A percentile compares a stretch with the other conserved stretches of the same genome.
Evolutionary conservation across 2,797 vertebrate species (phyloP).

Genomic region (Pseudocheirus occidentalis): DNA sequence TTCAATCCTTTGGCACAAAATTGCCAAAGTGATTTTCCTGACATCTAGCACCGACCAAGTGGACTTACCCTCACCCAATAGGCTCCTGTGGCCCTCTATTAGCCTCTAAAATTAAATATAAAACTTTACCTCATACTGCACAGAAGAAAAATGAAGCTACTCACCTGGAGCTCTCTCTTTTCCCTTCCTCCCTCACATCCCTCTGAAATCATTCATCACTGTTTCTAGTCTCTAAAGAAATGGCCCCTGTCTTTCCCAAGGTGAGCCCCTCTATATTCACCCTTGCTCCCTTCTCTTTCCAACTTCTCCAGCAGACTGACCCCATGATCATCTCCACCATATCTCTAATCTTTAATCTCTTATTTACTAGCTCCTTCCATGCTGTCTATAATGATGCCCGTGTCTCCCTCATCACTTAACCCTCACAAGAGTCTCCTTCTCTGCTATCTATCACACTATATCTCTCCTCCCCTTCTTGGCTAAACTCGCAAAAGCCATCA

Average conservation of each 20-base stretch:
- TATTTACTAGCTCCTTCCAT: background rate
- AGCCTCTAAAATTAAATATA: background rate
- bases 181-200: background rate
- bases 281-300: background rate
- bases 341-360: background rate
- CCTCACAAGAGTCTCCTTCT: background rate
- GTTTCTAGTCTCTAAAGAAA: background rate
- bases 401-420: background rate
- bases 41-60: background rate
- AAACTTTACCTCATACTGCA: background rate
- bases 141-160: background rate
- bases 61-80: background rate
- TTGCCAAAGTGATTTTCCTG: background rate
- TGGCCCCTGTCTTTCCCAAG: background rate
- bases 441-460: background rate
- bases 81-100: background rate
- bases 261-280: background rate
- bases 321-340: background rate
- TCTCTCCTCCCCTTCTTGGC: background rate
- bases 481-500: background rate
- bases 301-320: background rate
- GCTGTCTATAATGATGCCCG: background rate
- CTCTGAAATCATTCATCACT: background rate
- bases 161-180: background rate
- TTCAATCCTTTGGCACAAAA: background rate